These are phyloP conservation scores for Lucilia cuprina DNA, from an alignment of 1,140 invertebrate genomes.

Conservation along the genomic window DNA sequence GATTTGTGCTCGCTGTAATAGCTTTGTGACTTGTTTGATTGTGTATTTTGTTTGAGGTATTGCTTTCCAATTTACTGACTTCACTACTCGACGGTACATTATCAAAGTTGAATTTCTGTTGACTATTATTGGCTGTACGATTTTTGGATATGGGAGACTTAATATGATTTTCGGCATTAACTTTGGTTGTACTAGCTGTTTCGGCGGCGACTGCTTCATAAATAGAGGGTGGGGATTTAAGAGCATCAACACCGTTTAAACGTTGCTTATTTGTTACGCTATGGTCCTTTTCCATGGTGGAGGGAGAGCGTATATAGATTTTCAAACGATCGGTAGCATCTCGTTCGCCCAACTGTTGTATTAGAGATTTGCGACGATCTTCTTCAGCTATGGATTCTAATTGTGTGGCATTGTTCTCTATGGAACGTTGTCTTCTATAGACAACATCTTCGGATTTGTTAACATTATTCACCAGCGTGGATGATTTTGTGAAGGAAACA, in stretches of 20 bases:
- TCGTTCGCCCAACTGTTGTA: constrained; percentile 62
- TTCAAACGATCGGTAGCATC: constrained; percentile 63
- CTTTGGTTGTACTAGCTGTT: constrained; percentile 41
- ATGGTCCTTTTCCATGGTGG: constrained; percentile 39
- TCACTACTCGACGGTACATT: background rate
- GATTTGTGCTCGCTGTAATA: constrained; percentile 66
- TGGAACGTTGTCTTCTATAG: constrained; percentile 55
- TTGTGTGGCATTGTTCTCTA: constrained; percentile 50
- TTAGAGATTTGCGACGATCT: constrained; percentile 63
- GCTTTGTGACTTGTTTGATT: constrained; percentile 45
- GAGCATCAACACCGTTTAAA: background rate
- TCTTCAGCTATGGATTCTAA: constrained; percentile 67
- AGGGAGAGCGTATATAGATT: constrained; percentile 69
- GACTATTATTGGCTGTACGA: background rate
- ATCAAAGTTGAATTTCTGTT: constrained; percentile 37
- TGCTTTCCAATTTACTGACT: constrained; percentile 40
- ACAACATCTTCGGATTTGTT: constrained; percentile 68
- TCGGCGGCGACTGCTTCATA: background rate
- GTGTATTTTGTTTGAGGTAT: background rate
- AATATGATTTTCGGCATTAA: constrained; percentile 16
- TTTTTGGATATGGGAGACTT: constrained; percentile 7
- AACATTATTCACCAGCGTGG: constrained; percentile 41
- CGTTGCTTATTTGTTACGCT: background rate
- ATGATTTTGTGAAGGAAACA: background rate
- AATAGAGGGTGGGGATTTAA: constrained; percentile 4